A percentile compares a stretch with the other conserved stretches of the same genome.
These are phyloP conservation scores for Notocelia uddmanniana DNA, from an alignment of 2,888 invertebrate species.

Conservation along the genomic window DNA sequence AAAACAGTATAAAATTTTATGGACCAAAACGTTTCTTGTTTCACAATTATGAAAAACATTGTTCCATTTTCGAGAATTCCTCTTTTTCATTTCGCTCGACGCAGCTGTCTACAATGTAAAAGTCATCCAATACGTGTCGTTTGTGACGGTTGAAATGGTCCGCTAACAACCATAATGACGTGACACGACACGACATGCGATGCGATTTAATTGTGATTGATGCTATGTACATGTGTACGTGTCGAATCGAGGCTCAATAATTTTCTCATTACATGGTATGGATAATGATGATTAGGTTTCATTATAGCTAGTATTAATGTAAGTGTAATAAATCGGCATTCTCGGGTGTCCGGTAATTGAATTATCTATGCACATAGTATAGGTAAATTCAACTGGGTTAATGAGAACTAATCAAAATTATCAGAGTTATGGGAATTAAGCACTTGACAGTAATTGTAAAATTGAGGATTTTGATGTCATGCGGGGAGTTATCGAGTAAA, in stretches of 20 bases:
- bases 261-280: background rate
- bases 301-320: background rate
- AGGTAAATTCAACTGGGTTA: too few relatives aligned
- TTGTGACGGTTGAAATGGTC: conserved; percentile 10
- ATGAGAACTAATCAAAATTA: too few relatives aligned
- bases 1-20: too few relatives aligned
- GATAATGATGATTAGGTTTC: background rate
- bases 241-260: background rate
- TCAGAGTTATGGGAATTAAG: too few relatives aligned
- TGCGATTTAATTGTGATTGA: conserved; percentile 7
- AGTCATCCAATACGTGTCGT: background rate
- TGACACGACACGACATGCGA: background rate
- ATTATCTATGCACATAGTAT: too few relatives aligned
- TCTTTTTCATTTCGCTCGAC: background rate
- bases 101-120: background rate
- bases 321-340: background rate
- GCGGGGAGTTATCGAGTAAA: too few relatives aligned
- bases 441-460: too few relatives aligned
- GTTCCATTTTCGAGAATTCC: background rate
- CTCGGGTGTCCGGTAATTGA: too few relatives aligned
- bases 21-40: background rate
- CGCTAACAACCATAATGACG: conserved; percentile 2
- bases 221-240: background rate
- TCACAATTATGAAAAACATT: background rate
- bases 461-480: too few relatives aligned